phyloP scores from a whole-genome alignment of 1,140 invertebrate species.

The Helicoverpa armigera region DNA sequence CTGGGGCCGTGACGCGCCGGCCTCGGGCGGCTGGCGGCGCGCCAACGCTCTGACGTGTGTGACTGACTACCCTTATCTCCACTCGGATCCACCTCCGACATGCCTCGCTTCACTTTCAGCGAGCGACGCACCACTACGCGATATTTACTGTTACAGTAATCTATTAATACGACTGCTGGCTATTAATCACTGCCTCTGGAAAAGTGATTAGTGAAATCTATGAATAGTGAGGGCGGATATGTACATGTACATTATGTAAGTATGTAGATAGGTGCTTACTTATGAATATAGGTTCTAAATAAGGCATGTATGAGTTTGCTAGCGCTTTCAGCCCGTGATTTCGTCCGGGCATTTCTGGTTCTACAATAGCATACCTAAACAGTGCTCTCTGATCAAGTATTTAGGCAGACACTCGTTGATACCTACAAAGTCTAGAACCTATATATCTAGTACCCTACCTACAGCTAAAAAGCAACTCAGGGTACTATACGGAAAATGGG shows the following conservation, averaged over 20 bases:
- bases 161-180: not conserved
- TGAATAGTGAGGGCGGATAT: not conserved
- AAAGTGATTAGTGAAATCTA: constrained; percentile 27
- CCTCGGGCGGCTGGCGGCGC: constrained; percentile 59
- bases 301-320: too few relatives aligned
- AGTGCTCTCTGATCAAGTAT: too few relatives aligned
- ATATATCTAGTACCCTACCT: too few relatives aligned
- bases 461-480: too few relatives aligned
- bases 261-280: not conserved
- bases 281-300: not conserved
- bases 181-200: constrained; percentile 25
- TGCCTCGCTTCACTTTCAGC: constrained; percentile 35
- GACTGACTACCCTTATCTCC: constrained; percentile 68
- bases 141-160: constrained; percentile 15
- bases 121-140: constrained; percentile 4
- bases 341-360: too few relatives aligned
- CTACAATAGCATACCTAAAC: too few relatives aligned
- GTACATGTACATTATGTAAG: not conserved
- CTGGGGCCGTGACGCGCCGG: constrained; percentile 8
- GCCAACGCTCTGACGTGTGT: constrained; percentile 67
- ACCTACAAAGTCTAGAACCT: too few relatives aligned
- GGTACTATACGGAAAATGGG: too few relatives aligned
- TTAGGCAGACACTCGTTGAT: too few relatives aligned
- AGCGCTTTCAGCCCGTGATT: too few relatives aligned
- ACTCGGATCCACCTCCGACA: constrained; percentile 67